Evolutionary conservation across 2,113 vertebrate species (phyloP).

Genomic region (Clarias macrocephalus): DNA sequence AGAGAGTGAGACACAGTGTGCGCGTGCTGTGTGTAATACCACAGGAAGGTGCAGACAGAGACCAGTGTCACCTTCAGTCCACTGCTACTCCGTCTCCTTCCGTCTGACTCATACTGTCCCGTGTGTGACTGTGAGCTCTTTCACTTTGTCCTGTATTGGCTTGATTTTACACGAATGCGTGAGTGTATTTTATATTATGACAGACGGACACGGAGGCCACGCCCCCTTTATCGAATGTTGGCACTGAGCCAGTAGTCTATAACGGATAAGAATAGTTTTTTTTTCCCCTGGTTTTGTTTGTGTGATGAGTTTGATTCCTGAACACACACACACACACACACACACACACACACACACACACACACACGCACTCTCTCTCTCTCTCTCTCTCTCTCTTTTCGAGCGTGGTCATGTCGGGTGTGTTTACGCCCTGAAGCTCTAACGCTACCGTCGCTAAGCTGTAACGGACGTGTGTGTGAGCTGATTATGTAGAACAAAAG

Average conservation of each 20-base stretch:
- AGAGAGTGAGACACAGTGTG: background rate
- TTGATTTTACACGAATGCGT: background rate
- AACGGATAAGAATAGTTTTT: background rate
- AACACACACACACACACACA: too few relatives aligned
- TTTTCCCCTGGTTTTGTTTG: background rate
- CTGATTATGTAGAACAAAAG: background rate
- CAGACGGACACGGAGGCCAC: background rate
- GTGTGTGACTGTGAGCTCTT: background rate
- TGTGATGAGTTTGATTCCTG: background rate
- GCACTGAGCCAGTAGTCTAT: background rate
- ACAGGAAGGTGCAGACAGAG: constrained; percentile 20
- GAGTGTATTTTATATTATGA: background rate
- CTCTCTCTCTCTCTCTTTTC: background rate
- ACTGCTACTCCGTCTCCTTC: constrained; percentile 37
- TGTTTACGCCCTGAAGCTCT: background rate
- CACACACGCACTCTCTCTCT: background rate
- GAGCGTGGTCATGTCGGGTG: background rate
- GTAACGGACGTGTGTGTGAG: background rate
- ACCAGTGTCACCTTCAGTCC: constrained; percentile 49
- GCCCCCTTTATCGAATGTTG: background rate
- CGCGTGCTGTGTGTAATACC: background rate
- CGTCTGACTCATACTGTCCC: background rate
- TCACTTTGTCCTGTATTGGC: background rate
- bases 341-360: background rate
- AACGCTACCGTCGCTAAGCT: background rate